phyloP scores from a whole-genome alignment of 2,113 vertebrate species.

The Leptosomus discolor region DNA sequence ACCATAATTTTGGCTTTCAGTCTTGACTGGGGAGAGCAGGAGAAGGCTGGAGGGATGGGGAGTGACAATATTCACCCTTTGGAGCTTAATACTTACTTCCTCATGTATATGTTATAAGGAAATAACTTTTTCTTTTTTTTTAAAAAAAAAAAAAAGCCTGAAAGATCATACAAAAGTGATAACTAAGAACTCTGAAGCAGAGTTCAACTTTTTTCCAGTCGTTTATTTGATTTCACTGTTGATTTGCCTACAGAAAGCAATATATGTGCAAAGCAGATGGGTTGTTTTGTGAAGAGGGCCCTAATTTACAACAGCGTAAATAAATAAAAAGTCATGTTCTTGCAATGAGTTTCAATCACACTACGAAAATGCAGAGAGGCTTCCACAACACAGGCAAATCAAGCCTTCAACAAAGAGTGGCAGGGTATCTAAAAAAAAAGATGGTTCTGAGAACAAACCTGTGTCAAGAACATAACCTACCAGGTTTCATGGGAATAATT shows the following conservation, averaged over 20 bases:
- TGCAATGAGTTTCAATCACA: constrained; percentile 13
- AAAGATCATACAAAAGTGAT: neutral
- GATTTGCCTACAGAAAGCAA: constrained; percentile 35
- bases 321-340: constrained; percentile 22
- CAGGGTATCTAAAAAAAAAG: neutral
- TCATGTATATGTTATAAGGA: neutral
- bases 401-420: constrained; percentile 41
- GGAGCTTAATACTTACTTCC: neutral
- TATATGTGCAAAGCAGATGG: neutral
- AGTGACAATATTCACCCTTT: neutral
- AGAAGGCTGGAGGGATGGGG: neutral
- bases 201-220: too few relatives aligned
- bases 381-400: constrained; percentile 38
- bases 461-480: constrained; percentile 49
- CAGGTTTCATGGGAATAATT: constrained; percentile 59
- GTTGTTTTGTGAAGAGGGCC: neutral
- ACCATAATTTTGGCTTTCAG: neutral
- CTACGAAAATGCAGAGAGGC: constrained; percentile 11
- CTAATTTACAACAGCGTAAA: neutral
- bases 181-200: neutral
- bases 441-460: constrained; percentile 53
- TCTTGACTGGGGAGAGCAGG: neutral
- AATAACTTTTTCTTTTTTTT: neutral
- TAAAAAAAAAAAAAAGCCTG: neutral
- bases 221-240: too few relatives aligned